Base-by-base conservation (phyloP, 1,140 invertebrate genomes). In the Acromyrmex charruanus region DNA sequence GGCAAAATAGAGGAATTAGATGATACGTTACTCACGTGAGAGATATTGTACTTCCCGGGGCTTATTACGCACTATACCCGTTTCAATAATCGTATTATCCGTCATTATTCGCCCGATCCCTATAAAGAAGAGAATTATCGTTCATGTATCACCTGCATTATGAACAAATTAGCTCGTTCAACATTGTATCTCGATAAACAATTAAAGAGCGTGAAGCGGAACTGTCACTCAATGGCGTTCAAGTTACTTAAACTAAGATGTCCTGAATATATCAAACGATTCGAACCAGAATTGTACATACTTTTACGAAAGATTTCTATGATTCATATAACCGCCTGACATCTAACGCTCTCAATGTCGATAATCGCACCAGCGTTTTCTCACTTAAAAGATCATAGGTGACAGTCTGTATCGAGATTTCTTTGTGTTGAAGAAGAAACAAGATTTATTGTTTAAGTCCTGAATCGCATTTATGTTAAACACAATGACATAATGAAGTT, bases 1-100 rank as follows among this genome's bases (percentile, higher is more conserved):
- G 97, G 97, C 85, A 98, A 98, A 93, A 97, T 98, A 92, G 98
- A 99, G 94, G 98, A 99, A 92, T 96, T 99, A 82, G 99, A 99
- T 94, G 98, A 98, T 93, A 99, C 98, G 35, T 95, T 99, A 92
- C 96, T 99, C 90, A 97, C 97, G 93, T 98, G 97, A 97, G 94
- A 95, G 87, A 92, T 85, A 92, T 92, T 93, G 82, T 75, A 89
- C 66, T 91, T 89, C 84, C 80, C 86, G 92, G 88, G 90, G 88
- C 88, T 93, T 79, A 81, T 81, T 88, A 89, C 71, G 86, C 80
- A 66, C 75, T 87, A 89, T 80, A 88, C 69, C 72, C 66, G 58
- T 86, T 85, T 53, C 79, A 86, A 72, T 88, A 85, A 68, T 72
- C 74, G 58, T 90, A 87, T 53, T 77, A 86, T 74, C 61, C 28